Conservation (phyloP, 2,797 vertebrate genomes). For the Antrozous pallidus region DNA sequence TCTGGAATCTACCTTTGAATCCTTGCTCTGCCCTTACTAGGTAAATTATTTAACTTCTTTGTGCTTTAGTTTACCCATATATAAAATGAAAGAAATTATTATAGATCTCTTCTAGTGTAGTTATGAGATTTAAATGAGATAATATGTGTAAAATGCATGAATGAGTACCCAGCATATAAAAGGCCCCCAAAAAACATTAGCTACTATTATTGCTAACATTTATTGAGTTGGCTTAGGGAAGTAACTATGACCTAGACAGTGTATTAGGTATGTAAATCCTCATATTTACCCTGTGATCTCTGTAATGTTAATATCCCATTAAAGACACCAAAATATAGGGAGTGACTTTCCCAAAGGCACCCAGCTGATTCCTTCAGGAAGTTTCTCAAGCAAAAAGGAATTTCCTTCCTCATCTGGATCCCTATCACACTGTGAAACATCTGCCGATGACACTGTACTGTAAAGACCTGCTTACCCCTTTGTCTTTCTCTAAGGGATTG, state of each 20-base stretch:
- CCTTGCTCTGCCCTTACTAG: background rate
- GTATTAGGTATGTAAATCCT: background rate
- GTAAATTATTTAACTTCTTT: background rate
- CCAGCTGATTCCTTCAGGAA: background rate
- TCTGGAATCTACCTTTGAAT: background rate
- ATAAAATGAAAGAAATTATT: background rate
- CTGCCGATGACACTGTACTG: background rate
- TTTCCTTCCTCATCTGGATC: background rate
- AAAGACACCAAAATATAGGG: background rate
- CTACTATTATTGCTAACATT: background rate
- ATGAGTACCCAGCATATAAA: background rate
- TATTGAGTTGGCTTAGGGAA: background rate
- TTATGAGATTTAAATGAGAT: background rate
- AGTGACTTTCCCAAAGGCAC: background rate
- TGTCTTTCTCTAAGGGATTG: background rate
- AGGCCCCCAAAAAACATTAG: background rate
- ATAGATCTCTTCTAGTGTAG: background rate
- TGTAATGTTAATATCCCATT: background rate
- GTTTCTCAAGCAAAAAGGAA: background rate
- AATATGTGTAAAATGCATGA: background rate
- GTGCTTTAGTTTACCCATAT: conserved; percentile 9
- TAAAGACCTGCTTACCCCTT: background rate
- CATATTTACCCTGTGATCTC: background rate
- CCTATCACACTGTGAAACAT: background rate
- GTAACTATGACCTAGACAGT: background rate